Evolutionary conservation across 2,888 invertebrate genomes (phyloP).

Genomic region (Tanytarsus gracilentus): DNA sequence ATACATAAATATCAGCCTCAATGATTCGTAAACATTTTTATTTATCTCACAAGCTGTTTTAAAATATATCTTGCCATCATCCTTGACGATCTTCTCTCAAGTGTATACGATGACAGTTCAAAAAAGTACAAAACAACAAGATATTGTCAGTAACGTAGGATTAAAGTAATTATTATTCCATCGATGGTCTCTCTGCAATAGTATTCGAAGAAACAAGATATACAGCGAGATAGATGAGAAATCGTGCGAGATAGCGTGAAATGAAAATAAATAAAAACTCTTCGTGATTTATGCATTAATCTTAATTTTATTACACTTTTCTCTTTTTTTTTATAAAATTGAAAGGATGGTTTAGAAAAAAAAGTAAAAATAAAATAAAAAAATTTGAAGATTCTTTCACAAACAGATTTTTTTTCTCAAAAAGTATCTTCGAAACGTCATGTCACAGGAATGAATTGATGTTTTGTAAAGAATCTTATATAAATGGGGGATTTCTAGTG

Average conservation of each 20-base stretch:
- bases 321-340: constrained; percentile 16
- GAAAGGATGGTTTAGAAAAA: constrained; percentile 25
- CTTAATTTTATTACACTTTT: constrained; percentile 16
- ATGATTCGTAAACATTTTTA: no score
- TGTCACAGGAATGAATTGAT: constrained; percentile 9
- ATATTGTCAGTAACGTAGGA: no score
- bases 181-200: no score
- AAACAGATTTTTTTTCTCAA: constrained; percentile 5
- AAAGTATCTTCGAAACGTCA: not conserved
- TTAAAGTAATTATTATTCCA: no score
- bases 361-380: constrained; percentile 17
- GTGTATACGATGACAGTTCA: no score
- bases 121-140: no score
- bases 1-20: no score
- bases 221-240: no score
- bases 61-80: no score
- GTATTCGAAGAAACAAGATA: no score
- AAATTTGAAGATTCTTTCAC: constrained; percentile 25
- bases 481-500: not conserved
- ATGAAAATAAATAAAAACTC: not conserved
- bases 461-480: constrained; percentile 10
- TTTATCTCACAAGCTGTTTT: no score
- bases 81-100: no score
- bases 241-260: not conserved
- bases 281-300: constrained; percentile 2